Percentiles rank a stretch among this genome's conserved stretches.
Conservation (phyloP, 2,113 vertebrate species). For the Lamprologus ornatipinnis region DNA sequence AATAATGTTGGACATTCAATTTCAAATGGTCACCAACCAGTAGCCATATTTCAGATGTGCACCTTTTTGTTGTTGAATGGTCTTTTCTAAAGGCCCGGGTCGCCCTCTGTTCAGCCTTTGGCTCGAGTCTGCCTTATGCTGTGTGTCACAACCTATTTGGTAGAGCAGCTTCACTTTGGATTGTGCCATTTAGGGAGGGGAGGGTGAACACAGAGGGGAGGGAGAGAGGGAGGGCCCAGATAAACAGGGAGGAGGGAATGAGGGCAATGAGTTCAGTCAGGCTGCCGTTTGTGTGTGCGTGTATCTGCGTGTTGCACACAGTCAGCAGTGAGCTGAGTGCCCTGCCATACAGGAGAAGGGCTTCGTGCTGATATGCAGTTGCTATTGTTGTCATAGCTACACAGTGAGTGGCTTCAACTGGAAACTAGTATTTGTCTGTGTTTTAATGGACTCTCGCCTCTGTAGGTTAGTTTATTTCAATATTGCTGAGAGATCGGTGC, state of each 20-base stretch:
- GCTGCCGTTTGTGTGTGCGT: not conserved
- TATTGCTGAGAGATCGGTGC: not conserved
- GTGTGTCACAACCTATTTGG: constrained; percentile 1
- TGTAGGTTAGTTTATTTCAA: not conserved
- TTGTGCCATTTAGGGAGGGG: not conserved
- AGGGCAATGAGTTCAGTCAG: constrained; percentile 53
- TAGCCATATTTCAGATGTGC: not conserved
- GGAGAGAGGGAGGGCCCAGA: constrained; percentile 2
- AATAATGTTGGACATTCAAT: not conserved
- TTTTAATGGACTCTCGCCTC: not conserved
- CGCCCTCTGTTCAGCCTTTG: not conserved
- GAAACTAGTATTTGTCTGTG: not conserved
- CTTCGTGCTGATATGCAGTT: constrained; percentile 30
- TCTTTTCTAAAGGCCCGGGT: not conserved
- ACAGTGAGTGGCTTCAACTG: constrained; percentile 1
- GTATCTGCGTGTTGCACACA: not conserved
- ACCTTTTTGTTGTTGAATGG: not conserved
- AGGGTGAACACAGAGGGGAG: not conserved
- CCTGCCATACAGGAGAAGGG: constrained; percentile 1
- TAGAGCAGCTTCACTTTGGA: not conserved
- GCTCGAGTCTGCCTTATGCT: not conserved
- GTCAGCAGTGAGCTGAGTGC: constrained; percentile 14
- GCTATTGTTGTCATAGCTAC: constrained; percentile 31
- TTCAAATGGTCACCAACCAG: not conserved
- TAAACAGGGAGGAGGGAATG: not conserved